Evolutionary conservation across 2,113 vertebrate genomes (phyloP).

Genomic region (Columbina picui): DNA sequence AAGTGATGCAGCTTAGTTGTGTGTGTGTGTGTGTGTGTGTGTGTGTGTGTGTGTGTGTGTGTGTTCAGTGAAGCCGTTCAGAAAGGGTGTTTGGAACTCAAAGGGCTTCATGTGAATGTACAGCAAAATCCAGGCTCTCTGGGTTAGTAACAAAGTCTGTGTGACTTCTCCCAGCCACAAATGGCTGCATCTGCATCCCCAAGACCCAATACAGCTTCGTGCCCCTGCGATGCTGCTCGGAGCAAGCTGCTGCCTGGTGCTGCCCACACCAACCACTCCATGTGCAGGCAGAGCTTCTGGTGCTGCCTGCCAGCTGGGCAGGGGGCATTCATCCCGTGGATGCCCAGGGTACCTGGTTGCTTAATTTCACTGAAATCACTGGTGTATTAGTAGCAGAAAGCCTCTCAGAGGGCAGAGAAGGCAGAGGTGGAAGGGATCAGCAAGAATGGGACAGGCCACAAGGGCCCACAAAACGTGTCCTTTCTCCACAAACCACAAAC

Average conservation of each 20-base stretch:
- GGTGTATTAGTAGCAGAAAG: not conserved
- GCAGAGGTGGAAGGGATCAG: not conserved
- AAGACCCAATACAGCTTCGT: accelerated
- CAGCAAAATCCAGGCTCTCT: not conserved
- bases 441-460: not conserved
- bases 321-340: not conserved
- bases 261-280: accelerated
- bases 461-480: not conserved
- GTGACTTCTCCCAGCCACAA: not conserved
- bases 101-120: not conserved
- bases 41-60: accelerated
- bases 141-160: not conserved
- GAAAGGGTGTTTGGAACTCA: not conserved
- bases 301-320: not conserved
- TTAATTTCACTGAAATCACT: not conserved
- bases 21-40: accelerated
- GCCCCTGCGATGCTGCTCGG: accelerated
- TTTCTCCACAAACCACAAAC: not conserved
- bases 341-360: not conserved
- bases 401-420: not conserved
- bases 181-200: not conserved
- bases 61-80: not conserved
- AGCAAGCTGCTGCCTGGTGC: not conserved
- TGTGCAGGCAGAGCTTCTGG: accelerated
- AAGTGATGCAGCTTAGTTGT: not conserved